Percentiles rank a stretch among this genome's conserved stretches.
phyloP scores from a whole-genome alignment of 2,113 vertebrate species.

The Salvator merianae region DNA sequence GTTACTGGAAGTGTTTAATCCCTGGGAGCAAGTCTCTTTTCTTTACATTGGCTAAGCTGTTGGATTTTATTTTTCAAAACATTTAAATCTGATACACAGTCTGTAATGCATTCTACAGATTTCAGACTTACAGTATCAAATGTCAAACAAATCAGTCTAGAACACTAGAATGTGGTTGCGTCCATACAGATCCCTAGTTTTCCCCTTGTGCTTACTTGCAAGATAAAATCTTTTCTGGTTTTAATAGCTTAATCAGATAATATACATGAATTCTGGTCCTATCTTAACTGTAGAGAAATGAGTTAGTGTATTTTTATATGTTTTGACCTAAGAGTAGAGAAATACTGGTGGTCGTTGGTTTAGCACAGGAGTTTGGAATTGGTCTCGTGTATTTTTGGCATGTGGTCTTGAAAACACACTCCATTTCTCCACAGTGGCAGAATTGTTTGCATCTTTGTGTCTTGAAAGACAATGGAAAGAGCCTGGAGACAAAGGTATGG shows the following conservation, averaged over 20 bases:
- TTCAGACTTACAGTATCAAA: background rate
- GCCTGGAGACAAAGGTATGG: too few species aligned
- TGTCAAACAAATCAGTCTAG: background rate
- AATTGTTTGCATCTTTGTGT: too few species aligned
- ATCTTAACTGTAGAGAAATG: background rate
- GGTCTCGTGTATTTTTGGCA: accelerated
- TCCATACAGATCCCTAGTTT: background rate
- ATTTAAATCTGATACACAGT: accelerated
- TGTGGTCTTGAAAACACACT: background rate
- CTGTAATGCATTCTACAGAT: background rate
- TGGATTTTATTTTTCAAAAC: background rate
- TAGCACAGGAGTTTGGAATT: background rate
- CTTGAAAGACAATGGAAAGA: too few species aligned
- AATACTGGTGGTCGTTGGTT: too few species aligned
- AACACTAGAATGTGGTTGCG: background rate
- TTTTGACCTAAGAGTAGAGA: background rate
- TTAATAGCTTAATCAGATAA: accelerated
- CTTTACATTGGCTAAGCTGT: background rate
- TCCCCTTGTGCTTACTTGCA: background rate
- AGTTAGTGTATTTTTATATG: background rate
- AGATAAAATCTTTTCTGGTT: background rate
- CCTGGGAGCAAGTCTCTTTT: background rate
- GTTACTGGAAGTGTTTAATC: background rate
- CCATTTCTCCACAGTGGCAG: too few species aligned
- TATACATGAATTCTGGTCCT: conserved; percentile 9